Percentiles rank a stretch among this genome's conserved stretches.
These are phyloP conservation scores for Potorous gilbertii DNA, from an alignment of 2,797 vertebrate species.

Conservation along the genomic window DNA sequence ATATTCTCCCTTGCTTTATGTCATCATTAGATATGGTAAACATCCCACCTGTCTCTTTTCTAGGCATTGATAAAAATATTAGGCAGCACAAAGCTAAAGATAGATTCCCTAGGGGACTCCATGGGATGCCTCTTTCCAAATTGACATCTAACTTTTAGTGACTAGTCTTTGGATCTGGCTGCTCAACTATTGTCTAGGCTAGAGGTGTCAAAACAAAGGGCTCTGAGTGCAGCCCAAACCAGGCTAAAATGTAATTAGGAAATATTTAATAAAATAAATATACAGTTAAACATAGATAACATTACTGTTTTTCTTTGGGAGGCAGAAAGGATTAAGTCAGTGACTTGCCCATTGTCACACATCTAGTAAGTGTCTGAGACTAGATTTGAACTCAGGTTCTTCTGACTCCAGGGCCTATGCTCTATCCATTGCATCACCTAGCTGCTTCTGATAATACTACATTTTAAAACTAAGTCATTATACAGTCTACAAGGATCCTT, in stretches of 20 bases:
- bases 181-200: background rate
- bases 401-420: too few relatives aligned
- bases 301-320: too few relatives aligned
- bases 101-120: background rate
- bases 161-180: background rate
- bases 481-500: background rate
- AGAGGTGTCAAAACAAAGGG: background rate
- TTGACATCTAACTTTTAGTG: background rate
- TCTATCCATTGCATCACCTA: too few relatives aligned
- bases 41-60: background rate
- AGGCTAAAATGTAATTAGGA: background rate
- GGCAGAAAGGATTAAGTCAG: too few relatives aligned
- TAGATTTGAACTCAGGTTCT: too few relatives aligned
- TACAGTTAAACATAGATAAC: background rate
- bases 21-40: background rate
- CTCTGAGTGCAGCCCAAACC: background rate
- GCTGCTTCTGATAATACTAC: background rate
- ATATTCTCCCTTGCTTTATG: background rate
- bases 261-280: background rate
- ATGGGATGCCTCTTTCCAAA: background rate
- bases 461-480: background rate
- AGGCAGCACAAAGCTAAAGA: background rate
- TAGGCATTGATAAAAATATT: background rate
- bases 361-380: too few relatives aligned
- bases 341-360: too few relatives aligned